A percentile compares a stretch with the other conserved stretches of the same genome.
Evolutionary conservation across 2,888 invertebrate genomes (phyloP).

Genomic region (Ariolimax columbianus): DNA sequence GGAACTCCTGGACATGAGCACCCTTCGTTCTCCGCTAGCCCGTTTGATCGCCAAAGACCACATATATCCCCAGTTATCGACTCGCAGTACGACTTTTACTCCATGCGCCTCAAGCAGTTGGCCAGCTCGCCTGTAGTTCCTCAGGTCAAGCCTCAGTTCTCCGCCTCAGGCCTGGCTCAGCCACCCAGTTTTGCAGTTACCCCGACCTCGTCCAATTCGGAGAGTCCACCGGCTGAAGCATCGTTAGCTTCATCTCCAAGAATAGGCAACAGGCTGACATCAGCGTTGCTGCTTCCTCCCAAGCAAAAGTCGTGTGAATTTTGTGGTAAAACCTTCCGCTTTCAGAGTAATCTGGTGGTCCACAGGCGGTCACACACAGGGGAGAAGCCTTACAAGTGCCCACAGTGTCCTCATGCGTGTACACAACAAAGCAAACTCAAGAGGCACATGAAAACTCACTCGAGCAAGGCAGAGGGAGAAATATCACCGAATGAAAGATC

Average conservation of each 20-base stretch:
- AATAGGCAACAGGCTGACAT: not conserved
- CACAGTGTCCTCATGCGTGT: constrained; percentile 92
- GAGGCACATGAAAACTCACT: constrained; percentile 93
- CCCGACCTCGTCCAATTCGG: constrained; percentile 58
- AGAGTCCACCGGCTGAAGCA: constrained; percentile 20
- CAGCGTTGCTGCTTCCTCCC: constrained; percentile 46
- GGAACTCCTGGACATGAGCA: constrained; percentile 41
- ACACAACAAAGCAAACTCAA: constrained; percentile 93
- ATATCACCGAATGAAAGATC: constrained; percentile 41
- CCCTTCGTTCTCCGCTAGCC: constrained; percentile 78
- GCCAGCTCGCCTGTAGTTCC: constrained; percentile 83
- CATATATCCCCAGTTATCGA: constrained; percentile 53
- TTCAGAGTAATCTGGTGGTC: constrained; percentile 93
- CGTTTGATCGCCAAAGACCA: constrained; percentile 59
- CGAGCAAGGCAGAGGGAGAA: constrained; percentile 58
- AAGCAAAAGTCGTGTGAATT: constrained; percentile 86
- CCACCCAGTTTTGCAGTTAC: constrained; percentile 8
- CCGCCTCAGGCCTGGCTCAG: constrained; percentile 58
- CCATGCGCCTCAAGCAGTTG: constrained; percentile 98
- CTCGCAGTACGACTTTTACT: constrained; percentile 91
- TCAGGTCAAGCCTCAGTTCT: constrained; percentile 44
- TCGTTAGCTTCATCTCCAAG: constrained; percentile 14
- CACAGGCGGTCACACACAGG: constrained; percentile 96
- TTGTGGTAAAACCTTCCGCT: constrained; percentile 95
- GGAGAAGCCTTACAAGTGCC: constrained; percentile 92